phyloP scores from a whole-genome alignment of 2,797 vertebrate genomes.

The Parauchenoglanis ngamensis region DNA sequence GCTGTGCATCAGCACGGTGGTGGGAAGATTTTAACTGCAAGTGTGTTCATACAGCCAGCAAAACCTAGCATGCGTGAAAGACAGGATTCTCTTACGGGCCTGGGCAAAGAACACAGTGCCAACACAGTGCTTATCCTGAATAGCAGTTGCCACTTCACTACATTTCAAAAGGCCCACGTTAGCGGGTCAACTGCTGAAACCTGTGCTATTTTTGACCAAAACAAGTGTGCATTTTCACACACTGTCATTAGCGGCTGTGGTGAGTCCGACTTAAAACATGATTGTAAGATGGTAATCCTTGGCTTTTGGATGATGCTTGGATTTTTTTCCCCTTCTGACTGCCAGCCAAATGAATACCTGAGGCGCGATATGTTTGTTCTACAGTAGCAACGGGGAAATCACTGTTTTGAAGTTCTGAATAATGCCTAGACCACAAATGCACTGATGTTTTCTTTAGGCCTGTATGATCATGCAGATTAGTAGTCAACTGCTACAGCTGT shows the following conservation, averaged over 20 bases:
- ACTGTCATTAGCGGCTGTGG: background rate
- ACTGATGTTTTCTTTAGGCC: constrained; percentile 24
- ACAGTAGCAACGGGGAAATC: constrained; percentile 39
- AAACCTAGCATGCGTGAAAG: background rate
- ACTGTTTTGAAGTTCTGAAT: constrained; percentile 39
- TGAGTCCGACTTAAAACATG: background rate
- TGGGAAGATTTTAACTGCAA: constrained; percentile 32
- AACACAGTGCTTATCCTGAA: constrained; percentile 18
- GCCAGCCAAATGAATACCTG: constrained; percentile 32
- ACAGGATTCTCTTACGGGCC: constrained; percentile 2
- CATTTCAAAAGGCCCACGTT: constrained; percentile 36
- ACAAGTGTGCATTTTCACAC: constrained; percentile 19
- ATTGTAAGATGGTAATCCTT: constrained; percentile 9
- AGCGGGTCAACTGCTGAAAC: background rate
- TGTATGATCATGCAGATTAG: constrained; percentile 30
- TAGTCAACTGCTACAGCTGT: constrained; percentile 12
- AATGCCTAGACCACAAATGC: constrained; percentile 24
- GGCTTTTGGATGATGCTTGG: background rate
- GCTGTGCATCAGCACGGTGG: constrained; percentile 13
- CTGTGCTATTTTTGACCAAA: constrained; percentile 34
- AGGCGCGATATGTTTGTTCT: constrained; percentile 19
- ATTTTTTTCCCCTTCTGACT: background rate
- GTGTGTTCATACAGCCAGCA: constrained; percentile 13
- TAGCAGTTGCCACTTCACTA: constrained; percentile 39
- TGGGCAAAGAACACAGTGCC: constrained; percentile 18